Percentiles rank a stretch among this genome's conserved stretches.
Conservation (phyloP, 2,797 vertebrate genomes). For the Anguilla megastoma region DNA sequence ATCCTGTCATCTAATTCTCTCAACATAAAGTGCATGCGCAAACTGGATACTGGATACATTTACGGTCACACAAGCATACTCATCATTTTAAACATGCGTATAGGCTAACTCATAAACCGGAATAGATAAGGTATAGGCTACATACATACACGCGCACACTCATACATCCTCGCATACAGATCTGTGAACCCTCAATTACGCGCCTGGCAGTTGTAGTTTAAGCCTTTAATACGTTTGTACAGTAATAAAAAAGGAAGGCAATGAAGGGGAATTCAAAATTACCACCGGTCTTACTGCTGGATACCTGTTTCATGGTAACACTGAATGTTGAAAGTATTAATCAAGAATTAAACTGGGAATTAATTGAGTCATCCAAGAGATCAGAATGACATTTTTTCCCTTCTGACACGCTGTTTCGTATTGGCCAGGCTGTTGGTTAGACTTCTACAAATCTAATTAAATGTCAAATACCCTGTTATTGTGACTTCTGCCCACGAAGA, state of each 20-base stretch:
- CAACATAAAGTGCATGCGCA: not conserved
- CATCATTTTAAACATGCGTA: too few relatives aligned
- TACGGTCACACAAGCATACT: not conserved
- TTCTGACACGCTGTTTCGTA: not conserved
- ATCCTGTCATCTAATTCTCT: not conserved
- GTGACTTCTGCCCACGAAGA: constrained; percentile 56
- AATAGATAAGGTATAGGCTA: not conserved
- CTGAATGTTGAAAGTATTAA: not conserved
- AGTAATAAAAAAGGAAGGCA: not conserved
- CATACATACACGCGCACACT: not conserved
- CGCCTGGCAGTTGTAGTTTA: not conserved
- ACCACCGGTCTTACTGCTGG: not conserved
- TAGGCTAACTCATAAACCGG: too few relatives aligned
- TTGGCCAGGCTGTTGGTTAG: constrained; percentile 38
- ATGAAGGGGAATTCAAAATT: not conserved
- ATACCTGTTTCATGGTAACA: not conserved
- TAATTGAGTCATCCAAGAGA: constrained; percentile 11
- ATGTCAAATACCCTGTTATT: constrained; percentile 60
- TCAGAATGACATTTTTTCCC: constrained; percentile 25
- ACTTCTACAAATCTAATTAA: constrained; percentile 54
- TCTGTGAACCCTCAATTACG: not conserved
- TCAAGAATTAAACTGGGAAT: not conserved
- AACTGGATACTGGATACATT: not conserved
- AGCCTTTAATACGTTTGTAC: not conserved
- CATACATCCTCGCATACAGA: not conserved